Conservation (phyloP, 2,113 vertebrate species). For the Anarhynchus alexandrinus region DNA sequence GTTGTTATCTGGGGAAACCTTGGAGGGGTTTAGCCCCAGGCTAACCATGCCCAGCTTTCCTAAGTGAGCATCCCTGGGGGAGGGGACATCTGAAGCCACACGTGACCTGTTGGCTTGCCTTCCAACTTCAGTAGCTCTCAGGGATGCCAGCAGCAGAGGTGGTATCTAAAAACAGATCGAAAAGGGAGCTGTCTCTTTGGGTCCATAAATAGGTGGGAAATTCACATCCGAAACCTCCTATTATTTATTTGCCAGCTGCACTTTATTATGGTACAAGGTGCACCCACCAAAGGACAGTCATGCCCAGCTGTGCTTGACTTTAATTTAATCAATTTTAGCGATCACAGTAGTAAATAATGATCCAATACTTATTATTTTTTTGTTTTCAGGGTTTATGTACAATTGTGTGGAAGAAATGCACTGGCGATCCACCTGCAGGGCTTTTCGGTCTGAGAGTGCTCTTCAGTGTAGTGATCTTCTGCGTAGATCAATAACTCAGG, state of each 20-base stretch:
- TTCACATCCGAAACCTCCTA: background rate
- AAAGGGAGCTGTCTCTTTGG: background rate
- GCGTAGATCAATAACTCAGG: background rate
- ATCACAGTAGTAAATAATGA: background rate
- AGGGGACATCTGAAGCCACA: background rate
- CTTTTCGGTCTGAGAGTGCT: background rate
- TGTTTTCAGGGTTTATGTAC: background rate
- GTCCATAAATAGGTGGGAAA: background rate
- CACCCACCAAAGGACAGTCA: background rate
- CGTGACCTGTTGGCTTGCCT: background rate
- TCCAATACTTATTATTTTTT: background rate
- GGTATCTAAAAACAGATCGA: background rate
- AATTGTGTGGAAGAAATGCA: accelerated
- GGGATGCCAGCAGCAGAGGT: background rate
- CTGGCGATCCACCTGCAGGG: background rate
- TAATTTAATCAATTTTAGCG: background rate
- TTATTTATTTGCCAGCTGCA: background rate
- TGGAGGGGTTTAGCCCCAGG: accelerated
- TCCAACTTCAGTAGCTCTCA: background rate
- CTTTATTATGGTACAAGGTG: background rate
- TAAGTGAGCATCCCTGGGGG: background rate
- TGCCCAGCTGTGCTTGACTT: background rate
- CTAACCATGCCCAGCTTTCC: background rate
- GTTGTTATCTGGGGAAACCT: background rate
- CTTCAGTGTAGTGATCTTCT: background rate